A percentile compares a stretch with the other conserved stretches of the same genome.
Conservation (phyloP, 1,140 invertebrate genomes). For the Chelonus insularis region DNA sequence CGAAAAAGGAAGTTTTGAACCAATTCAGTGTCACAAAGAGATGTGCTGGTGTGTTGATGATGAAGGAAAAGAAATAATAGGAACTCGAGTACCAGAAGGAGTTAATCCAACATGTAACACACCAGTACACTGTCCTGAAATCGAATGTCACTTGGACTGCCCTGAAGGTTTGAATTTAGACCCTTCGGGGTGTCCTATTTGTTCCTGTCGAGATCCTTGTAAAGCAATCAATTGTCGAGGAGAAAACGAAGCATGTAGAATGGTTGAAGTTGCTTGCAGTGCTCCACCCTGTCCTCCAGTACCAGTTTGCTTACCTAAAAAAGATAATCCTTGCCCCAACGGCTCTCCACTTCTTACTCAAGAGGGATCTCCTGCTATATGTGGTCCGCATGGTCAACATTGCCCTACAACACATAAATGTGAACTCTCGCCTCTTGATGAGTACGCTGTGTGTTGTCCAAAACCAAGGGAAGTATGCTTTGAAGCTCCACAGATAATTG, state of each 20-base stretch:
- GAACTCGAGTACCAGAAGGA: slow-evolving; percentile 59
- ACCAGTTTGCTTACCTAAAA: slow-evolving; percentile 75
- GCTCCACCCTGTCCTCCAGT: slow-evolving; percentile 72
- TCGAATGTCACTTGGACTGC: slow-evolving; percentile 68
- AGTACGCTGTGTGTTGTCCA: slow-evolving; percentile 80
- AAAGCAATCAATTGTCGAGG: slow-evolving; percentile 71
- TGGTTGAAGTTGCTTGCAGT: slow-evolving; percentile 62
- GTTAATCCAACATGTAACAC: slow-evolving; percentile 46
- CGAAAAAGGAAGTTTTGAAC: slow-evolving; percentile 73
- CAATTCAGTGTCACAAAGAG: slow-evolving; percentile 78
- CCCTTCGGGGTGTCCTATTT: slow-evolving; percentile 69
- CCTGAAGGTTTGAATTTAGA: slow-evolving; percentile 71
- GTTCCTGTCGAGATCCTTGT: slow-evolving; percentile 79
- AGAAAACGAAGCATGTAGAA: slow-evolving; percentile 70
- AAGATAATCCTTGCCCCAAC: slow-evolving; percentile 74
- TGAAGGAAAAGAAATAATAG: slow-evolving; percentile 77
- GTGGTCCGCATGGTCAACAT: slow-evolving; percentile 71
- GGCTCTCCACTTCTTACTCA: slow-evolving; percentile 66
- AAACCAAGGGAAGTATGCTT: slow-evolving; percentile 86
- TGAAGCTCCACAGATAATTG: slow-evolving; percentile 58
- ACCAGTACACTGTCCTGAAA: slow-evolving; percentile 64
- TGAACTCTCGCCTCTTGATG: slow-evolving; percentile 76
- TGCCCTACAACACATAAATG: slow-evolving; percentile 85
- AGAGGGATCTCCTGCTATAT: slow-evolving; percentile 65
- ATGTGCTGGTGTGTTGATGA: slow-evolving; percentile 90